Base-by-base conservation (phyloP, 1,140 invertebrate species). In the Lordiphosa mommai region DNA sequence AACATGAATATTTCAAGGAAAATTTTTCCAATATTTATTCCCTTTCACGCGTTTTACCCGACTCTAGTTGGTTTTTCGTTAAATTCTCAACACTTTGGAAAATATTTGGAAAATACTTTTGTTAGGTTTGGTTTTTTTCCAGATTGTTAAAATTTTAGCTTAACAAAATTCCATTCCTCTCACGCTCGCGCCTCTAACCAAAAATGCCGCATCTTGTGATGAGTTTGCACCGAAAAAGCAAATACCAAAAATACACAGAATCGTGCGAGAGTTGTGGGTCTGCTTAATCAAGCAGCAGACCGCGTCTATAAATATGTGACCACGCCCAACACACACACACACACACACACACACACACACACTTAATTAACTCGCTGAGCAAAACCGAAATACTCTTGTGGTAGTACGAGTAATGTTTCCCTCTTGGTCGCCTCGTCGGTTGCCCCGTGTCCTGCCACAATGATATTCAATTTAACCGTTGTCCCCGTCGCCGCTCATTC, bases 271-370 rank as follows among this genome's bases (percentile, higher is more conserved):
- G 20, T 34, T 5, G 44, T 30, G 36, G n/a, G 36, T 52, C 47
- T 43, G 60, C 37, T 64, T 53, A 63, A 63, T 64, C 59, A 64
- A 63, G 59, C 60, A 27, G 59, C 59, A 44, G 59, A 63, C 59
- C 59, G 47, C 60, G 37, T 63, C 59, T 64, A 63, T 63, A 63
- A 63, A 63, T 63, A 63, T 64, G 36, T 52, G 47, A 33, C 36
- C 29, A 51, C 9, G 36, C 36, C 36, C 47, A 16, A 17, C 12
- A 58, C 33, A 34, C 16, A 40, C n/a, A 50, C 20, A 43, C 20
- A 14, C 14, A 10, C 4, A 33, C 30, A 16, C 12, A 58, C 38
- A 29, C 58, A 30, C 34, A 61, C 40, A 63, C 37, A 43, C 59
- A 63, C 59, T 63, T 63, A 63, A 63, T 63, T 63, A 63, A 63